A percentile compares a stretch with the other conserved stretches of the same genome.
phyloP scores from a whole-genome alignment of 2,113 vertebrate genomes.

The Hippocampus barbouri region DNA sequence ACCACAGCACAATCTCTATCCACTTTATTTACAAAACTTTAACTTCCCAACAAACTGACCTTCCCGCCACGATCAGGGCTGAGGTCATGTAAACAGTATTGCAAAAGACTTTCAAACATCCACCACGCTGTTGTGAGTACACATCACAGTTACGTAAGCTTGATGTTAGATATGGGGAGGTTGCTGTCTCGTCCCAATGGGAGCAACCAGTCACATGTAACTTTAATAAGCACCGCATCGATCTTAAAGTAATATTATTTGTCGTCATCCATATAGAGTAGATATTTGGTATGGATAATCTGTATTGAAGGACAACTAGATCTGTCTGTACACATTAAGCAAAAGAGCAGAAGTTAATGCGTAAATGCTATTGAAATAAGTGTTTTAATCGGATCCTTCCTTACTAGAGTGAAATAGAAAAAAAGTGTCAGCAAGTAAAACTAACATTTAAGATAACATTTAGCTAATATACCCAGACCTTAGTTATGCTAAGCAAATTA shows the following conservation, averaged over 20 bases:
- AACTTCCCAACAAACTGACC: constrained; percentile 3
- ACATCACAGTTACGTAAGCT: constrained; percentile 28
- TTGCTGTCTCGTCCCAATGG: not conserved
- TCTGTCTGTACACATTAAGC: not conserved
- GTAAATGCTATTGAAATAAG: not conserved
- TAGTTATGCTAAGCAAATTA: no score
- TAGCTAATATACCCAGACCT: no score
- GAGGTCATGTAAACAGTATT: constrained; percentile 25
- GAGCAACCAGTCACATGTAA: not conserved
- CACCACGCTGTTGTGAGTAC: constrained; percentile 12
- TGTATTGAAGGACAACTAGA: no score
- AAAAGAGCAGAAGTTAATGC: not conserved
- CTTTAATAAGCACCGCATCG: not conserved
- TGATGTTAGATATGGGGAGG: constrained; percentile 22
- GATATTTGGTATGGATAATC: not conserved
- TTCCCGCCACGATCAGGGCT: constrained; percentile 15
- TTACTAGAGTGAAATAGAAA: not conserved
- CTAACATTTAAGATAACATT: no score
- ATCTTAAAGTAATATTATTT: not conserved
- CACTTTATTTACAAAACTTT: not conserved
- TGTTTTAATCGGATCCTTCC: no score
- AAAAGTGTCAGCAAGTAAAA: not conserved
- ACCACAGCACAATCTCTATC: not conserved
- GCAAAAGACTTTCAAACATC: constrained; percentile 30
- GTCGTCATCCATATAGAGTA: not conserved